phyloP scores from a whole-genome alignment of 2,113 vertebrate genomes.

The Mungos mungo region DNA sequence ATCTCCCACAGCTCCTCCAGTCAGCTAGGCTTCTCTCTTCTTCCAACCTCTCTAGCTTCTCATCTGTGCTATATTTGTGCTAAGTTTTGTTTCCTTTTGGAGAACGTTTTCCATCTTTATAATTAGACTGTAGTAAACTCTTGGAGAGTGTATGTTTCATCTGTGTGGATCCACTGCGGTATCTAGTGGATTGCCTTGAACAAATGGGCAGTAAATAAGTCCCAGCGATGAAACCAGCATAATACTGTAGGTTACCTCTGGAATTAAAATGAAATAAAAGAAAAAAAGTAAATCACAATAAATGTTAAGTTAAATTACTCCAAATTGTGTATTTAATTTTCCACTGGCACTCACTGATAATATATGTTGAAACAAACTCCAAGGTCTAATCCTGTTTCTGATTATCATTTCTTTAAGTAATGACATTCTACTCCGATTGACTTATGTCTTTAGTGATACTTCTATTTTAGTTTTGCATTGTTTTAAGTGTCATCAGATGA shows the following conservation, averaged over 20 bases:
- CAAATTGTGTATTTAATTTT: slow-evolving; percentile 50
- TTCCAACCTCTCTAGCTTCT: background rate
- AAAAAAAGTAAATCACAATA: slow-evolving; percentile 38
- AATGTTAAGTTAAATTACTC: slow-evolving; percentile 42
- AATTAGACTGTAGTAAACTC: background rate
- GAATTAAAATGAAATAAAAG: background rate
- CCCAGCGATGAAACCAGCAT: background rate
- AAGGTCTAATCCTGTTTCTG: slow-evolving; percentile 27
- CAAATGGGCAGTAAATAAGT: slow-evolving; percentile 47
- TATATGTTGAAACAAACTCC: slow-evolving; percentile 31
- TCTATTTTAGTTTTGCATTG: slow-evolving; percentile 18
- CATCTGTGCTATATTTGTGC: slow-evolving; percentile 36
- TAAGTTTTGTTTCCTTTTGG: background rate
- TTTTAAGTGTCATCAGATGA: slow-evolving; percentile 47
- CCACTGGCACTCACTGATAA: background rate
- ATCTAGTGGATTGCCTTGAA: background rate
- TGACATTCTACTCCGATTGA: slow-evolving; percentile 17
- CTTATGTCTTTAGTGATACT: background rate
- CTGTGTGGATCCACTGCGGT: background rate
- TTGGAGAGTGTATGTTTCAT: slow-evolving; percentile 22
- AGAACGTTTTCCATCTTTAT: slow-evolving; percentile 17
- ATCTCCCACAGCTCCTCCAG: background rate
- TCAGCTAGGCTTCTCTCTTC: background rate
- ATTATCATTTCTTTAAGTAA: slow-evolving; percentile 47
- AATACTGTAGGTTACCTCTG: background rate